Evolutionary conservation across 2,797 vertebrate species (phyloP).

Genomic region (Phaenicophaeus curvirostris): DNA sequence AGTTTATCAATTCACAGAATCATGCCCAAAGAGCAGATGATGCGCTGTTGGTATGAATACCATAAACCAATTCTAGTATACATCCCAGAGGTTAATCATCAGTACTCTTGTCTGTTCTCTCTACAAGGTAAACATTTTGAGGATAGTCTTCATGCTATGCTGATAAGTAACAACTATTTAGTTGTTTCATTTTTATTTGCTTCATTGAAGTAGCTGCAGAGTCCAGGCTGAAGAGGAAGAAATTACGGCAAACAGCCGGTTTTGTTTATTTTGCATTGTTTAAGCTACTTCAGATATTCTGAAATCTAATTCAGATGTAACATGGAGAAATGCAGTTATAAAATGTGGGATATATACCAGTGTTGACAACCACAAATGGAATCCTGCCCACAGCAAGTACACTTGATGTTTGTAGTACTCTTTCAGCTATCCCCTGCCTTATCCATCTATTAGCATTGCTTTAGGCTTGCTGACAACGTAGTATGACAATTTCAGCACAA

Average conservation of each 20-base stretch:
- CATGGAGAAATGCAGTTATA: conserved; percentile 1
- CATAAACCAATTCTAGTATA: neutral
- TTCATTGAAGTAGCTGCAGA: neutral
- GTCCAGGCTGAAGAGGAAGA: neutral
- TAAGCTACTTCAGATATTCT: conserved; percentile 30
- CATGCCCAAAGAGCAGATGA: neutral
- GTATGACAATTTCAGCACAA: conserved; percentile 31
- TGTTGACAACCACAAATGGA: conserved; percentile 46
- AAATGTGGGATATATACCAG: neutral
- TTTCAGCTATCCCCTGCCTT: conserved; percentile 37
- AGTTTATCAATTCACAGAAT: neutral
- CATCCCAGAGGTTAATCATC: neutral
- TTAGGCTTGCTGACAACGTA: conserved; percentile 53
- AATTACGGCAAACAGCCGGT: conserved; percentile 1
- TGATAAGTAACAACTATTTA: neutral
- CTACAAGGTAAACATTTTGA: neutral
- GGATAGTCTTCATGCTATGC: neutral
- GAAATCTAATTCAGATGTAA: conserved; percentile 51
- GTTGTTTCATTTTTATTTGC: neutral
- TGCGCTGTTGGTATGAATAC: neutral
- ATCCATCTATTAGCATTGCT: conserved; percentile 32
- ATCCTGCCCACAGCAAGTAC: conserved; percentile 43
- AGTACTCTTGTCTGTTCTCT: neutral
- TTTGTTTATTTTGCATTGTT: conserved; percentile 44
- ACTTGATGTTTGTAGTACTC: neutral